Conservation (phyloP, 1,140 invertebrate species). For the Apis laboriosa region DNA sequence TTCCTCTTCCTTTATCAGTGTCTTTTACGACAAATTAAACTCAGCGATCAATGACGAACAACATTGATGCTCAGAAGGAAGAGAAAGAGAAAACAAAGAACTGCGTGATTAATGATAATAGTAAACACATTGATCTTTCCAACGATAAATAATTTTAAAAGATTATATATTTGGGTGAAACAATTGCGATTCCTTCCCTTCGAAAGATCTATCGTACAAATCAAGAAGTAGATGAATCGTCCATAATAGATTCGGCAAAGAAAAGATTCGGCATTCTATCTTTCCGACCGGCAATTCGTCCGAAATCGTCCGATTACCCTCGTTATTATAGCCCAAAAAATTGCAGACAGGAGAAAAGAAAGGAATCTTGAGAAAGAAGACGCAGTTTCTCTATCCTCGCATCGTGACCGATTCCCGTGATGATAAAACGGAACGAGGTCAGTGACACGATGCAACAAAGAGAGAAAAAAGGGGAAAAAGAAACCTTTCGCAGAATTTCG, state of each 20-base stretch:
- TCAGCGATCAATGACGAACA: background rate
- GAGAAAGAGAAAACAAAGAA: background rate
- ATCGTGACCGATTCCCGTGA: background rate
- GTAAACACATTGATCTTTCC: conserved; percentile 8
- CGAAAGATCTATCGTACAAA: too few relatives aligned
- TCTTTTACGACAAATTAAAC: conserved; percentile 50
- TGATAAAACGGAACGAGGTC: conserved; percentile 38
- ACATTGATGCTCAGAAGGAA: too few relatives aligned
- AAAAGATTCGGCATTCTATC: background rate
- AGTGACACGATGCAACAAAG: conserved; percentile 38
- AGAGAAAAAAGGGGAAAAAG: background rate
- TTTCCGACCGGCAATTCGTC: background rate
- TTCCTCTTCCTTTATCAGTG: conserved; percentile 34
- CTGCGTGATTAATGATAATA: background rate
- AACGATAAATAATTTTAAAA: background rate
- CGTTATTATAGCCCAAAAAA: conserved; percentile 8
- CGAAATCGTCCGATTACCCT: conserved; percentile 14
- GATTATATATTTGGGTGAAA: too few relatives aligned
- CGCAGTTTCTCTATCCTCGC: background rate
- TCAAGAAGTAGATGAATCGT: background rate
- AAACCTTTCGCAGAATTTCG: conserved; percentile 6
- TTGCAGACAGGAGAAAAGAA: conserved; percentile 39
- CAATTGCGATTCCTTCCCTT: too few relatives aligned
- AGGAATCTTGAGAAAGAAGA: conserved; percentile 14
- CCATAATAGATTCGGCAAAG: background rate